phyloP scores from a whole-genome alignment of 1,140 invertebrate genomes.

The Heliconius nattereri region DNA sequence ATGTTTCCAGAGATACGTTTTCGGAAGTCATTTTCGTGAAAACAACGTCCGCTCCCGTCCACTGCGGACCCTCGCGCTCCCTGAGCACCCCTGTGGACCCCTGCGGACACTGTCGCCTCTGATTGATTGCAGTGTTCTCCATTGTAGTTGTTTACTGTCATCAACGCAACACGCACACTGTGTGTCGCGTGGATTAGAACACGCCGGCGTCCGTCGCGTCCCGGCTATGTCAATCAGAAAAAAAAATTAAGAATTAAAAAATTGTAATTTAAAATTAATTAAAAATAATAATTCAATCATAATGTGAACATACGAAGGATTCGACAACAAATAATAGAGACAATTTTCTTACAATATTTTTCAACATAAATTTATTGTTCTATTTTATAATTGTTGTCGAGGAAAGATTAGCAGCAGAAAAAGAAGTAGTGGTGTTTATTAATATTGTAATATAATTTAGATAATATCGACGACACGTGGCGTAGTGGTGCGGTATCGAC shows the following conservation, averaged over 20 bases:
- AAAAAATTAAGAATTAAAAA: background rate
- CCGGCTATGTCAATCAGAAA: background rate
- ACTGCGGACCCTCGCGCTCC: background rate
- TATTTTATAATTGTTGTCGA: too few species aligned
- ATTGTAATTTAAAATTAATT: background rate
- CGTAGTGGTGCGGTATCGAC: too few species aligned
- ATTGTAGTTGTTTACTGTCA: background rate
- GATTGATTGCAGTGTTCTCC: conserved; percentile 7
- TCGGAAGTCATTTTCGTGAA: background rate
- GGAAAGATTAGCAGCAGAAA: too few species aligned
- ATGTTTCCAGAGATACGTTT: conserved; percentile 5
- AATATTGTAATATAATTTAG: too few species aligned
- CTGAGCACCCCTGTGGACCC: background rate
- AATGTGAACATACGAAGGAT: too few species aligned
- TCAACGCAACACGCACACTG: background rate
- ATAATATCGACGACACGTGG: too few species aligned
- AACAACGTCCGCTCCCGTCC: background rate
- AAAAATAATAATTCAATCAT: too few species aligned
- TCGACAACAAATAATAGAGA: too few species aligned
- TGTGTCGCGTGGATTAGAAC: conserved; percentile 12
- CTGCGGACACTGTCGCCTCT: background rate
- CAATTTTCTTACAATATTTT: background rate
- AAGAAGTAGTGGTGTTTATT: too few species aligned
- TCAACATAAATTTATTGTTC: background rate
- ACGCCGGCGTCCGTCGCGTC: background rate